Evolutionary conservation across 2,113 vertebrate genomes (phyloP).

Genomic region (Chascanopsetta lugubris): DNA sequence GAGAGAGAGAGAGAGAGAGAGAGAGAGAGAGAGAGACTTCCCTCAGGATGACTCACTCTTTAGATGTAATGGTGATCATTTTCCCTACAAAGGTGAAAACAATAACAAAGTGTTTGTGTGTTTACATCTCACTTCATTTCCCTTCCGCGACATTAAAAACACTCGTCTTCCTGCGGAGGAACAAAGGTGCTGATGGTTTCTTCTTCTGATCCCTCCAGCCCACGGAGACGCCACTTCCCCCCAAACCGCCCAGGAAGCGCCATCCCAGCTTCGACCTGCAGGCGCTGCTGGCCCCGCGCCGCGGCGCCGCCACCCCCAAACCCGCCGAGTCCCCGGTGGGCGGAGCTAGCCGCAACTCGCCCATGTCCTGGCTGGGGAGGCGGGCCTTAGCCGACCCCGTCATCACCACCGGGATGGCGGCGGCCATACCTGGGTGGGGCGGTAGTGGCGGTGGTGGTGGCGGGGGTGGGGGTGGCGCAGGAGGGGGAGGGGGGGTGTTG

Average conservation of each 20-base stretch:
- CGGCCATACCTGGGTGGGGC: conserved; percentile 72
- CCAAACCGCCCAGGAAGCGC: conserved; percentile 80
- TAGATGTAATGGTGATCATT: no score
- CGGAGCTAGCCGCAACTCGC: conserved; percentile 67
- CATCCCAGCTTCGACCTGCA: conserved; percentile 86
- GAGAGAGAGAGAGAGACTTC: no score
- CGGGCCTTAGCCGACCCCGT: conserved; percentile 67
- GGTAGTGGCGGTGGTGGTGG: conserved; percentile 46
- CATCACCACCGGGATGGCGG: conserved; percentile 71
- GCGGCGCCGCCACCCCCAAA: conserved; percentile 56
- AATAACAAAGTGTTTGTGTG: no score
- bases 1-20: no score
- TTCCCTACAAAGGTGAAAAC: no score
- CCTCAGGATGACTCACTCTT: no score
- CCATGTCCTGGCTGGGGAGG: conserved; percentile 81
- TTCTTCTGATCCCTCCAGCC: conserved; percentile 69
- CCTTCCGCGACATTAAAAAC: not conserved
- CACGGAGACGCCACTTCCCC: conserved; percentile 66
- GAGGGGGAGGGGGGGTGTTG: conserved; percentile 76
- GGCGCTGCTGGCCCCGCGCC: conserved; percentile 79
- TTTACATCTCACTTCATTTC: not conserved
- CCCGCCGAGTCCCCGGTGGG: conserved; percentile 54
- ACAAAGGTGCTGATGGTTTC: no score
- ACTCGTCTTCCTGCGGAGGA: no score
- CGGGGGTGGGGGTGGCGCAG: not conserved